Evolutionary conservation across 2,888 invertebrate genomes (phyloP).

Genomic region (Lasioglossum oenotherae): DNA sequence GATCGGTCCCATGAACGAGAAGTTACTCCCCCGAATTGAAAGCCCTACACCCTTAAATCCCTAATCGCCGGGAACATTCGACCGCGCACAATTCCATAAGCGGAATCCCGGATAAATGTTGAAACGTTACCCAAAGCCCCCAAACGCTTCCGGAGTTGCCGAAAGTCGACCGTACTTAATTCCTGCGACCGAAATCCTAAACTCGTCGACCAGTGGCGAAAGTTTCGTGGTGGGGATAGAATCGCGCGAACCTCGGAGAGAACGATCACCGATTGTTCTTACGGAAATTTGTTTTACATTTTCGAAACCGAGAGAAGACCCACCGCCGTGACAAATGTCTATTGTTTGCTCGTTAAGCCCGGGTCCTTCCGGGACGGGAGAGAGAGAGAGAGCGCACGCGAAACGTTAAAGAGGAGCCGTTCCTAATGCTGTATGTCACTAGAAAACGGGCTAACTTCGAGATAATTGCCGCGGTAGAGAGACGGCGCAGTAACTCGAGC

Average conservation of each 20-base stretch:
- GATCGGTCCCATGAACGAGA: neutral
- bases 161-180: slow-evolving; percentile 23
- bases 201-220: neutral
- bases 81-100: slow-evolving; percentile 21
- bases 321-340: slow-evolving; percentile 10
- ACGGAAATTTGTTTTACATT: slow-evolving; percentile 15
- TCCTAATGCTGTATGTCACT: slow-evolving; percentile 31
- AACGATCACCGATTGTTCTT: neutral
- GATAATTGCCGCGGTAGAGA: slow-evolving; percentile 37
- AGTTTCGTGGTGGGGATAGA: neutral
- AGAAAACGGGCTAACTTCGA: slow-evolving; percentile 45
- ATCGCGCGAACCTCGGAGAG: neutral
- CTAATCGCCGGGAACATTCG: slow-evolving; percentile 30
- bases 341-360: slow-evolving; percentile 35
- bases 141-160: slow-evolving; percentile 22
- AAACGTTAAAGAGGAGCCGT: slow-evolving; percentile 26
- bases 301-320: neutral
- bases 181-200: neutral
- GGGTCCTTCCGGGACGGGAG: neutral
- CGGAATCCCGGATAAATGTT: slow-evolving; percentile 29
- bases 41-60: slow-evolving; percentile 28
- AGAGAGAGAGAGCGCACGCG: neutral
- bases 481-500: slow-evolving; percentile 14
- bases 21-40: neutral
- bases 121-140: slow-evolving; percentile 26